Conservation (phyloP, 30 jellyfish, hydroid and myxozoan species). For the Pelagia noctiluca region DNA sequence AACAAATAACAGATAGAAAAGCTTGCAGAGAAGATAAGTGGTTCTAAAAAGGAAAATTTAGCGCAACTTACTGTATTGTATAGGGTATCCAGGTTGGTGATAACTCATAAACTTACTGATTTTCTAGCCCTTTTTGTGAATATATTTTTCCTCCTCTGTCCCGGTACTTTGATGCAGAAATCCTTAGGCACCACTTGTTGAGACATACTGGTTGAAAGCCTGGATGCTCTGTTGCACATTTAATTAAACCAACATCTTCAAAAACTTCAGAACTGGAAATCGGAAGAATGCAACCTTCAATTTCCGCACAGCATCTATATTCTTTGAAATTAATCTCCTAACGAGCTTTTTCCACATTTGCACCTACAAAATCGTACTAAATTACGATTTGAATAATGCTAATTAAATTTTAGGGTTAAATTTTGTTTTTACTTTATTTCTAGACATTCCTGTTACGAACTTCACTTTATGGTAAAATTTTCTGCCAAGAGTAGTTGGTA, state of each 20-base stretch:
- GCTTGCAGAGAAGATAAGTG: no score
- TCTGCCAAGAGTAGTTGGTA: no score
- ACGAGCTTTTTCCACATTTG: constrained; percentile 27
- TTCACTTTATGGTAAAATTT: no score
- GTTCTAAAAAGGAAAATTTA: no score
- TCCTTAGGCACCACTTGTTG: neutral
- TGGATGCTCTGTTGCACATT: constrained; percentile 28
- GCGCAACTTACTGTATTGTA: no score
- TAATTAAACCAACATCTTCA: constrained; percentile 18
- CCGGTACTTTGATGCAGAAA: constrained; percentile 9
- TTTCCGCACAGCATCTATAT: constrained; percentile 37
- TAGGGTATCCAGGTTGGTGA: no score
- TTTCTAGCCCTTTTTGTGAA: neutral
- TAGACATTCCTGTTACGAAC: no score
- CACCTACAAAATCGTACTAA: no score
- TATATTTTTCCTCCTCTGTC: neutral
- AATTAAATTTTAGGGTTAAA: no score
- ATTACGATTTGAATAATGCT: no score
- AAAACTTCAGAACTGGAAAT: neutral
- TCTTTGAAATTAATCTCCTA: neutral
- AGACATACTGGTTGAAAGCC: constrained; percentile 15
- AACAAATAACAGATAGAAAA: no score
- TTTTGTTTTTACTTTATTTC: no score
- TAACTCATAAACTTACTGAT: constrained; percentile 21
- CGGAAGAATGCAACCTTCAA: constrained; percentile 14